These are phyloP conservation scores for Xylota segnis DNA, from an alignment of 2,888 invertebrate genomes.

Conservation along the genomic window DNA sequence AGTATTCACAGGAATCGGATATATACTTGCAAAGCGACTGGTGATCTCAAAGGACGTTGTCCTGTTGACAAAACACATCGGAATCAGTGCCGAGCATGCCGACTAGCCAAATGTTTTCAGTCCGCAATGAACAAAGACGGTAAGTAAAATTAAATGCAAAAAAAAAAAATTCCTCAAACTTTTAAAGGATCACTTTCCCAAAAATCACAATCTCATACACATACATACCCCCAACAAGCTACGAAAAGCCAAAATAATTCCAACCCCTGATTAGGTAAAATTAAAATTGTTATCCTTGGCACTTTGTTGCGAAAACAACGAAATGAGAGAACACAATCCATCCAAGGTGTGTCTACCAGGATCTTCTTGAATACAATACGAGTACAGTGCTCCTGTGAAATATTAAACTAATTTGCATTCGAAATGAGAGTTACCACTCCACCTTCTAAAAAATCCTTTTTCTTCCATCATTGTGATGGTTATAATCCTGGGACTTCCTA, in stretches of 20 bases:
- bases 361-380: conserved; percentile 56
- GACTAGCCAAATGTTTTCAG: conserved; percentile 97
- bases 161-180: background rate
- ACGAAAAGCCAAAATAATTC: conserved; percentile 77
- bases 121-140: conserved; percentile 99
- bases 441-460: conserved; percentile 30
- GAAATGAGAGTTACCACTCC: conserved; percentile 41
- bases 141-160: conserved; percentile 86
- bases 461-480: conserved; percentile 6
- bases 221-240: conserved; percentile 29
- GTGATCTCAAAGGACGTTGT: conserved; percentile 95
- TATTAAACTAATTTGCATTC: conserved; percentile 74
- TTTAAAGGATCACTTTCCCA: too few species aligned
- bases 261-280: conserved; percentile 70
- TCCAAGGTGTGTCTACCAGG: conserved; percentile 24
- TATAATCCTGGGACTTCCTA: conserved; percentile 36
- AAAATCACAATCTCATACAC: background rate
- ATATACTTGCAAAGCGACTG: conserved; percentile 98
- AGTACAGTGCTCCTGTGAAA: conserved; percentile 54
- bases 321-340: conserved; percentile 11
- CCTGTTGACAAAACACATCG: conserved; percentile 98
- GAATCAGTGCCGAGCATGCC: conserved; percentile 98
- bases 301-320: conserved; percentile 70
- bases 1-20: conserved; percentile 98
- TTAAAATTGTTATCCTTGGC: conserved; percentile 78